Base-by-base conservation (phyloP, 2,888 invertebrate genomes). In the Slavum lentiscoides region DNA sequence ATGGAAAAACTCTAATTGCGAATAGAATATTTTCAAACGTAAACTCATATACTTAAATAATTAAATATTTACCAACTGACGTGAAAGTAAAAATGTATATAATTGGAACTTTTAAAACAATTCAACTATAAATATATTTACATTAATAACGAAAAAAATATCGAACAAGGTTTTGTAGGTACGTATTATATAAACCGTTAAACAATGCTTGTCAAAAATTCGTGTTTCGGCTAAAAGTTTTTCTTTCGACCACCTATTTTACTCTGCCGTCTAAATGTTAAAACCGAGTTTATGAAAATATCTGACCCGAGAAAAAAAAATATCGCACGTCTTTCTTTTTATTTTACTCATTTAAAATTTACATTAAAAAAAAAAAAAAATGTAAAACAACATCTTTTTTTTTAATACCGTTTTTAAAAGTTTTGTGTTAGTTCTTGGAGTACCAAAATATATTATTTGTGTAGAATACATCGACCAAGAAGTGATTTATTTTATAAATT, bases 271-370 rank as follows among this genome's bases (percentile, higher is more conserved):
- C 49, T 49, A 0, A 49, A 11, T 49, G 15, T 49, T 13, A 11
- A 15, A 13, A 13, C 49, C 49, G 11, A 49, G 19, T 55, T 55
- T 55, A 19, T 19, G 19, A 55, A 55, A 19, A 19, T 55, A 19
- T 17, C 19, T 19, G 19, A 19, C 55, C 19, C 49, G 49, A 3
- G 4, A 55, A 55, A 19, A 55, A 55, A 19, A 19, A 55, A 55
- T 19, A 19, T 30, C 19, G 19, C 55, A 8, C 19, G 19, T 19
- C 17, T 55, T 55, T 19, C 17, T 19, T 69, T 13, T 69, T 53
- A 6, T 70, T 70, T 70, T 58, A 15, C 58, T 58, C 13, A 4
- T 70, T 70, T 70, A 53, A 69, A 69, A 53, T 68, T 0, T 23
- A 68, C 19, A 69, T 69, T 43, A 9, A 43, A 23, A 13, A 53